phyloP scores from a whole-genome alignment of 2,113 vertebrate species.

The Boleophthalmus pectinirostris region DNA sequence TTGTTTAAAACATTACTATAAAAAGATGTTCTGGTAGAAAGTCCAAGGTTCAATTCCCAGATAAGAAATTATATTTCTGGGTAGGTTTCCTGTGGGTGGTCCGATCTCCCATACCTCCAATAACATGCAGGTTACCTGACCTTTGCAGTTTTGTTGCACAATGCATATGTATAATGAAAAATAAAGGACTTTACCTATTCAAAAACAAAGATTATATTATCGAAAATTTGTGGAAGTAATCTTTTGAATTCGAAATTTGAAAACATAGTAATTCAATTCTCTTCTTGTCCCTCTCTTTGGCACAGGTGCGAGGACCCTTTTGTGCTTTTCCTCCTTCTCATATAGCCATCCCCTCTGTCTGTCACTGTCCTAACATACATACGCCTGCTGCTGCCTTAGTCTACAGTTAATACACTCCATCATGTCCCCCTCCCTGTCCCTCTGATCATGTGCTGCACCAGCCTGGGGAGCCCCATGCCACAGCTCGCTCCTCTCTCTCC shows the following conservation, averaged over 20 bases:
- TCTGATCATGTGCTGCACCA: conserved; percentile 51
- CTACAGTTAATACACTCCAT: conserved; percentile 35
- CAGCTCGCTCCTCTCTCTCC: conserved; percentile 33
- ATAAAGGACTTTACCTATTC: too few species aligned
- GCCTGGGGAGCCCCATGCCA: conserved; percentile 32
- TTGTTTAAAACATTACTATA: too few species aligned
- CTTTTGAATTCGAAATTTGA: background rate
- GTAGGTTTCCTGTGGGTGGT: too few species aligned
- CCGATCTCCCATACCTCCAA: too few species aligned
- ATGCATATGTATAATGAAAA: too few species aligned
- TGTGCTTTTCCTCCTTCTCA: conserved; percentile 74
- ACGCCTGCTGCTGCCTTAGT: conserved; percentile 18
- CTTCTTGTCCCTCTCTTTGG: conserved; percentile 67
- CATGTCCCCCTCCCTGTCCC: conserved; percentile 11
- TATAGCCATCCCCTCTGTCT: conserved; percentile 54
- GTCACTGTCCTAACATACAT: conserved; percentile 7
- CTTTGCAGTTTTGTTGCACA: too few species aligned
- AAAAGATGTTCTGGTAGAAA: too few species aligned
- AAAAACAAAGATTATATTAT: too few species aligned
- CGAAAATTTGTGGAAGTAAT: background rate
- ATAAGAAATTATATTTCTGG: too few species aligned
- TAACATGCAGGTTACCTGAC: too few species aligned
- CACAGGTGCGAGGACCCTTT: conserved; percentile 75
- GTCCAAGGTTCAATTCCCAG: too few species aligned
- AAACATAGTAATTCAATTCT: conserved; percentile 6